A percentile compares a stretch with the other conserved stretches of the same genome.
Conservation (phyloP, 2,888 invertebrate species). For the Pterobdella sp. region DNA sequence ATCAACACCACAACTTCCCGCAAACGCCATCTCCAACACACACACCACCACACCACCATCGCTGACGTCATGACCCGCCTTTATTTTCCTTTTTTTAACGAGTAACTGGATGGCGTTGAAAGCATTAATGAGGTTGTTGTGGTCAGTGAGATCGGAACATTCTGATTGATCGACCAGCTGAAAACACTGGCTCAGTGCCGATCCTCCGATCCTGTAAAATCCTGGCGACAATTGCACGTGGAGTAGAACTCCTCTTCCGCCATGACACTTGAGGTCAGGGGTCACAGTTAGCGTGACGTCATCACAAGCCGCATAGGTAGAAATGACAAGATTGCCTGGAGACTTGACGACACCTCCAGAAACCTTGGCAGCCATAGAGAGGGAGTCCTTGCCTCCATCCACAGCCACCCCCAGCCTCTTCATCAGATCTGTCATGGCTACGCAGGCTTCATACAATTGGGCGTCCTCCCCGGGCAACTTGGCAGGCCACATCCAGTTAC, state of each 20-base stretch:
- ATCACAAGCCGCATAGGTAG: constrained; percentile 88
- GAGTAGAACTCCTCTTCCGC: constrained; percentile 56
- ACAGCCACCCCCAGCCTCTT: constrained; percentile 72
- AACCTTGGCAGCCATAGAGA: constrained; percentile 90
- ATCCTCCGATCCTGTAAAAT: constrained; percentile 65
- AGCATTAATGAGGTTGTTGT: constrained; percentile 62
- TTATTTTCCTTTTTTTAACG: constrained; percentile 52
- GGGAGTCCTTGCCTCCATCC: constrained; percentile 92
- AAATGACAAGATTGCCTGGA: constrained; percentile 82
- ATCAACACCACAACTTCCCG: constrained; percentile 70
- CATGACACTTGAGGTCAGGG: constrained; percentile 68
- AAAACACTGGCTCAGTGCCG: constrained; percentile 83
- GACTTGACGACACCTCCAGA: constrained; percentile 59
- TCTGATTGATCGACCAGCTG: constrained; percentile 72
- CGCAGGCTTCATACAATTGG: constrained; percentile 74
- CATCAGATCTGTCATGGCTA: constrained; percentile 80
- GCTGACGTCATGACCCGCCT: constrained; percentile 88
- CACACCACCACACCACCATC: constrained; percentile 89
- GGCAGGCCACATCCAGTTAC: constrained; percentile 99
- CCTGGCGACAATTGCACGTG: constrained; percentile 56
- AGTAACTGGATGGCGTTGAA: constrained; percentile 72
- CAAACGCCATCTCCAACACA: constrained; percentile 90
- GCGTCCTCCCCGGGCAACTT: constrained; percentile 88
- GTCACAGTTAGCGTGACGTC: constrained; percentile 75
- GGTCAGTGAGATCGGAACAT: constrained; percentile 71